Conservation (phyloP, 1,140 invertebrate genomes). For the Drosophila dunni region DNA sequence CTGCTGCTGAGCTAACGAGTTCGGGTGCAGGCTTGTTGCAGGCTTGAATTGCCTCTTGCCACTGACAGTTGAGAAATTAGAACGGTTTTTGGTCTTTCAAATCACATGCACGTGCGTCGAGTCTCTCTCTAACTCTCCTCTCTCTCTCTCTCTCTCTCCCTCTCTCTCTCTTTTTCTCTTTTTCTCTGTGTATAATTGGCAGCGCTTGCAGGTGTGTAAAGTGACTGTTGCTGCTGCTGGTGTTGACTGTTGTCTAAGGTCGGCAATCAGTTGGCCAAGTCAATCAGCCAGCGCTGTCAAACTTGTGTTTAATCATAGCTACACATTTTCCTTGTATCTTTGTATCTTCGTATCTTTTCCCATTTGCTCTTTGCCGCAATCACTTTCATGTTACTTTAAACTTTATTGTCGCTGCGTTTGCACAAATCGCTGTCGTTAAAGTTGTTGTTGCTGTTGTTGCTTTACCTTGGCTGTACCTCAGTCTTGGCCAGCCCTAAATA, state of each 20-base stretch:
- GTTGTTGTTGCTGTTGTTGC: slow-evolving; percentile 18
- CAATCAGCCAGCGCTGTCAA: slow-evolving; percentile 33
- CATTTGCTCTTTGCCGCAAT: neutral
- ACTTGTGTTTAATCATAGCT: slow-evolving; percentile 53
- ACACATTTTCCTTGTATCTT: slow-evolving; percentile 4
- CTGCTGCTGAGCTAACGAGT: slow-evolving; percentile 58
- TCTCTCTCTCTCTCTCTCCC: neutral
- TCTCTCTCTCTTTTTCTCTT: neutral
- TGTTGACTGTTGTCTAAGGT: slow-evolving; percentile 50
- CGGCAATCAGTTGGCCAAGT: slow-evolving; percentile 46
- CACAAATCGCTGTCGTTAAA: slow-evolving; percentile 46
- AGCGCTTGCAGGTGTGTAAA: slow-evolving; percentile 36
- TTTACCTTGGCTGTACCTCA: neutral
- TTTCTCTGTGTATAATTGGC: slow-evolving; percentile 41
- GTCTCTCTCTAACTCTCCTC: neutral
- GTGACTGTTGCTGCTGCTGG: slow-evolving; percentile 31
- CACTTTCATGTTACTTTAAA: slow-evolving; percentile 5
- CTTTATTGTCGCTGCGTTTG: slow-evolving; percentile 52
- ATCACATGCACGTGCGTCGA: slow-evolving; percentile 77
- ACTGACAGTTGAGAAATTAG: slow-evolving; percentile 82
- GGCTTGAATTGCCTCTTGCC: slow-evolving; percentile 57
- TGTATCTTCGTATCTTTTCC: too few relatives aligned
- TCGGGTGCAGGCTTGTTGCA: slow-evolving; percentile 37
- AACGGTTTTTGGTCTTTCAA: slow-evolving; percentile 76
- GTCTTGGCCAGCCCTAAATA: slow-evolving; percentile 31